phyloP scores from a whole-genome alignment of 2,113 vertebrate genomes.

The Charina bottae region DNA sequence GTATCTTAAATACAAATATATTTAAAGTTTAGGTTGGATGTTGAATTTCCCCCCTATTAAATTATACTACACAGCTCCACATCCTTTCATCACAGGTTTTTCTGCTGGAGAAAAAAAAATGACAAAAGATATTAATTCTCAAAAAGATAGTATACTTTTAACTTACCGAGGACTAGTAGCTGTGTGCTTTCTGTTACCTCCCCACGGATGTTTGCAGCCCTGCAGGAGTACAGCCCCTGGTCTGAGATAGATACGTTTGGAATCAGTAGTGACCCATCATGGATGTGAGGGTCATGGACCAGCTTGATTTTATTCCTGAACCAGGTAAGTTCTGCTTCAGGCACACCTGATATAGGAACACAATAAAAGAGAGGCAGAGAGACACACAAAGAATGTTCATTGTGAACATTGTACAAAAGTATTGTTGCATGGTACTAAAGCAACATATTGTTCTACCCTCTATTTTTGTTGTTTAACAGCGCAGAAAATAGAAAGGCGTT shows the following conservation, averaged over 20 bases:
- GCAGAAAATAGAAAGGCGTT: background rate
- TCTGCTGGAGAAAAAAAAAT: constrained; percentile 11
- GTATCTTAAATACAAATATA: background rate
- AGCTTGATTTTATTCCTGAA: constrained; percentile 75
- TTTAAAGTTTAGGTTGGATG: background rate
- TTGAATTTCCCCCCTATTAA: background rate
- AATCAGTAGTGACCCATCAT: constrained; percentile 72
- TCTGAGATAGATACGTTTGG: constrained; percentile 70
- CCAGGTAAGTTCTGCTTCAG: constrained; percentile 81
- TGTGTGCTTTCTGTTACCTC: constrained; percentile 76
- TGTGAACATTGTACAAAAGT: background rate
- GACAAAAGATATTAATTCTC: background rate
- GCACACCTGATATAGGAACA: constrained; percentile 75
- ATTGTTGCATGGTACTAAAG: background rate
- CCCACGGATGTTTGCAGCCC: constrained; percentile 75
- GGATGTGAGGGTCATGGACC: constrained; percentile 48
- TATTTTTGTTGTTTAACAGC: background rate
- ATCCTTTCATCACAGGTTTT: background rate
- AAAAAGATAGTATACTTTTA: background rate
- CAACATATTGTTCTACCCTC: background rate
- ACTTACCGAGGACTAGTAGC: constrained; percentile 76
- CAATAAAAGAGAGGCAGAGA: constrained; percentile 2
- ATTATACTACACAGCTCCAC: background rate
- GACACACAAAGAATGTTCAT: background rate
- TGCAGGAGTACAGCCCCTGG: constrained; percentile 78